Conservation (phyloP, 2,113 vertebrate species). For the Orientallactaga bullata region DNA sequence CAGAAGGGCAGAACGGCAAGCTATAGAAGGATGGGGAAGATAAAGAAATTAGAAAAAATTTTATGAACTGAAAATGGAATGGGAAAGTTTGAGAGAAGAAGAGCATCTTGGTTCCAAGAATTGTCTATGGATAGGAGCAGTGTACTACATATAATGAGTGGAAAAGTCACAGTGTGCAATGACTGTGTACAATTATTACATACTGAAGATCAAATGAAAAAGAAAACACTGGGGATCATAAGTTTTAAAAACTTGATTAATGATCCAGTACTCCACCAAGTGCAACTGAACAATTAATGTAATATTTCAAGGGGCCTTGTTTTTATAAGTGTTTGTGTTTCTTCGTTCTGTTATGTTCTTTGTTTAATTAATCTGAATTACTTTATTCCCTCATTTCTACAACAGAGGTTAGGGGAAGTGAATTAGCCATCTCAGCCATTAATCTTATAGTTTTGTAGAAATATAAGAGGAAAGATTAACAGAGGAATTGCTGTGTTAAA, state of each 20-base stretch:
- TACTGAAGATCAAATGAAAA: not conserved
- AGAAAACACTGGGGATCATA: not conserved
- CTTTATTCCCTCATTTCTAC: not conserved
- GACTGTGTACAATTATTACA: not conserved
- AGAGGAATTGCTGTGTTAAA: not conserved
- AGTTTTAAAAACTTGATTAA: not conserved
- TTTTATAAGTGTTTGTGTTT: not conserved
- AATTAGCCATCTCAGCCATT: not conserved
- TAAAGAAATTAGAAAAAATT: not conserved
- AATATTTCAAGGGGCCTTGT: not conserved
- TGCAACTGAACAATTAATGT: not conserved
- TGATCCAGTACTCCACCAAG: slow-evolving; percentile 3
- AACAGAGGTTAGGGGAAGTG: not conserved
- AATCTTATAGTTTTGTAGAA: not conserved
- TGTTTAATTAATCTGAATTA: slow-evolving; percentile 7
- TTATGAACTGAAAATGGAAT: not conserved
- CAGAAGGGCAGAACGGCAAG: not conserved
- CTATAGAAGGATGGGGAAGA: not conserved
- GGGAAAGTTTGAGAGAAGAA: not conserved
- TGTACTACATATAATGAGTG: not conserved
- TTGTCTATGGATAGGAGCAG: not conserved
- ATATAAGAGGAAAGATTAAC: not conserved
- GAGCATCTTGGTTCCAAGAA: not conserved
- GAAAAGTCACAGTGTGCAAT: not conserved
- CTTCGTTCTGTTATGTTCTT: not conserved